A percentile compares a stretch with the other conserved stretches of the same genome.
Conservation (phyloP, 2,797 vertebrate species). For the Thripadectes ignobilis region DNA sequence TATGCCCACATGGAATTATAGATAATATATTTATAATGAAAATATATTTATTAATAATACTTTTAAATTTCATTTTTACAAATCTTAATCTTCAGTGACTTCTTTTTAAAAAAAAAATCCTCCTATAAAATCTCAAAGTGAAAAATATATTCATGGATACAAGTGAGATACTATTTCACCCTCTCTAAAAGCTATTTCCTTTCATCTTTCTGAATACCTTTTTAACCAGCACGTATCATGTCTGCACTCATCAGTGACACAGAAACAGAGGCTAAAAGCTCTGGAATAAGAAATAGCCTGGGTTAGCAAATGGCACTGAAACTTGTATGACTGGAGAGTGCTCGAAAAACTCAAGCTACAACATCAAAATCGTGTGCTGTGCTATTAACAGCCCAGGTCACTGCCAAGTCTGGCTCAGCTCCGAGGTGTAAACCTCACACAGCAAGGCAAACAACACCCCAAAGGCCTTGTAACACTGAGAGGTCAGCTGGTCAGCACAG, state of each 20-base stretch:
- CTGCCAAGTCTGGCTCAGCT: not conserved
- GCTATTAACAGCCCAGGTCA: not conserved
- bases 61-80: not conserved
- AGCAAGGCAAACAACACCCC: not conserved
- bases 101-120: not conserved
- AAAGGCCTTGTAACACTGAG: not conserved
- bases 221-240: not conserved
- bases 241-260: not conserved
- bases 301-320: not conserved
- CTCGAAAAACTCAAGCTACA: accelerated
- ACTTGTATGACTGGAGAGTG: not conserved
- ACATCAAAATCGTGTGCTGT: not conserved
- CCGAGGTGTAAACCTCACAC: not conserved
- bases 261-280: constrained; percentile 41
- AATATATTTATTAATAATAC: not conserved
- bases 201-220: not conserved
- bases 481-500: not conserved
- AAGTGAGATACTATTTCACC: not conserved
- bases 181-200: not conserved
- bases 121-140: not conserved
- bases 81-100: not conserved
- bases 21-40: not conserved
- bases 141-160: not conserved
- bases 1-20: not conserved
- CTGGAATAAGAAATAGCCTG: not conserved